Evolutionary conservation across 2,888 invertebrate genomes (phyloP).

Genomic region (Pammene aurita): DNA sequence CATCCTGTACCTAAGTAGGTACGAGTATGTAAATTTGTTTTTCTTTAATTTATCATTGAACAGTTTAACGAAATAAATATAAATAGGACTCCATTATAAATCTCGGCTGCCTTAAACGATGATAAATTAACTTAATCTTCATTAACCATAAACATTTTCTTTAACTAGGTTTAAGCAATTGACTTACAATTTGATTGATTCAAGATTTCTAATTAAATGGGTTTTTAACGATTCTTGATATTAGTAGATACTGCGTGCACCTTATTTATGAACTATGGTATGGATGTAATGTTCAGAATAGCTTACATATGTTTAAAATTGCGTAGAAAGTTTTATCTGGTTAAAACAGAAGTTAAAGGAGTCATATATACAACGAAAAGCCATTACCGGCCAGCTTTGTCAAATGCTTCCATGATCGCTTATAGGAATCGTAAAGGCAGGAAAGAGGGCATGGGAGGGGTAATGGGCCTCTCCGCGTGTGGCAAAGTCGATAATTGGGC

Average conservation of each 20-base stretch:
- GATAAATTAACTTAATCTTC: background rate
- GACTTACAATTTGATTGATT: background rate
- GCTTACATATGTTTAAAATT: too few relatives aligned
- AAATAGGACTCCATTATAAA: background rate
- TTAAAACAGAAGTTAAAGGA: background rate
- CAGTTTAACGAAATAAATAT: background rate
- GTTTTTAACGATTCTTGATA: too few relatives aligned
- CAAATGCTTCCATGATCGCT: constrained; percentile 42
- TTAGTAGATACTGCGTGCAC: too few relatives aligned
- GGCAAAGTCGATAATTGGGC: constrained; percentile 72
- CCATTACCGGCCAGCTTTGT: constrained; percentile 30
- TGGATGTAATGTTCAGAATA: too few relatives aligned
- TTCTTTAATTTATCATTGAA: background rate
- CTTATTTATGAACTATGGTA: too few relatives aligned
- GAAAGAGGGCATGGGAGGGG: constrained; percentile 53
- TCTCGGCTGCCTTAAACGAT: background rate
- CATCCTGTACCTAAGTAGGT: background rate
- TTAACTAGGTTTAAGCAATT: background rate
- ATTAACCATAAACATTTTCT: background rate
- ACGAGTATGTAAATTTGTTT: background rate
- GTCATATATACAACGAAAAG: constrained; percentile 15
- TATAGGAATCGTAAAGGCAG: constrained; percentile 50
- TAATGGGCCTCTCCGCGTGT: constrained; percentile 67
- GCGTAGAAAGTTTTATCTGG: too few relatives aligned
- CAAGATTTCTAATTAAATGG: background rate